Evolutionary conservation across 92 coral and sea anemone genomes (phyloP).

Genomic region (Bergia sp.): DNA sequence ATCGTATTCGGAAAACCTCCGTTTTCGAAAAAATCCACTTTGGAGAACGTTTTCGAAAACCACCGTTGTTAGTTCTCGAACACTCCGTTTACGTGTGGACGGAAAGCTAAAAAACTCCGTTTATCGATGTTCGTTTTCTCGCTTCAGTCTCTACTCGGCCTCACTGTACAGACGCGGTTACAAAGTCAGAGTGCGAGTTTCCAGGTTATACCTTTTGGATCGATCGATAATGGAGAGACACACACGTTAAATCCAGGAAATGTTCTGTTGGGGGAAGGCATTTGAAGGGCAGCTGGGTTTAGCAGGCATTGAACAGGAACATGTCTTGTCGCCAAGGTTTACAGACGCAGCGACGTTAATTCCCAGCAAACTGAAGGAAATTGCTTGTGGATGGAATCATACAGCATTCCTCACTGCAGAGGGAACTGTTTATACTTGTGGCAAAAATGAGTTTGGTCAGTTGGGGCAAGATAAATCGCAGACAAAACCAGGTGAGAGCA

Average conservation of each 20-base stretch:
- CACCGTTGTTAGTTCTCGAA: too few species aligned
- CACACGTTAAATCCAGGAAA: background rate
- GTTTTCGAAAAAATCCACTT: too few species aligned
- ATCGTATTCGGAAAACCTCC: too few species aligned
- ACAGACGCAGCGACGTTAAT: conserved; percentile 51
- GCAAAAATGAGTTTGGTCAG: conserved; percentile 88
- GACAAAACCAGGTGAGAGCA: conserved; percentile 69
- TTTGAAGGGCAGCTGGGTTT: conserved; percentile 82
- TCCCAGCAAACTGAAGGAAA: conserved; percentile 53
- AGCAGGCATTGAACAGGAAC: conserved; percentile 70
- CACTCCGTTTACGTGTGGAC: too few species aligned
- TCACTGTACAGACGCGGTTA: too few species aligned
- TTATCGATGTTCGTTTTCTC: too few species aligned
- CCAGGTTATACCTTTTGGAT: background rate
- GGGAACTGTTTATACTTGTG: conserved; percentile 90
- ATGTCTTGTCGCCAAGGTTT: conserved; percentile 60
- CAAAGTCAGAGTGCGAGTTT: too few species aligned
- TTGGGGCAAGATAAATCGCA: conserved; percentile 77
- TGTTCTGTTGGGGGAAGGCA: conserved; percentile 91
- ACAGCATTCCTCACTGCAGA: conserved; percentile 80
- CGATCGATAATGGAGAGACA: background rate
- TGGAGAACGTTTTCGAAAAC: too few species aligned
- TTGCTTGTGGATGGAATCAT: conserved; percentile 92
- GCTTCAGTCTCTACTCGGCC: too few species aligned
- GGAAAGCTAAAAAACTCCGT: too few species aligned